Conservation (phyloP, 2,797 vertebrate genomes). For the Adrianichthys oophorus region DNA sequence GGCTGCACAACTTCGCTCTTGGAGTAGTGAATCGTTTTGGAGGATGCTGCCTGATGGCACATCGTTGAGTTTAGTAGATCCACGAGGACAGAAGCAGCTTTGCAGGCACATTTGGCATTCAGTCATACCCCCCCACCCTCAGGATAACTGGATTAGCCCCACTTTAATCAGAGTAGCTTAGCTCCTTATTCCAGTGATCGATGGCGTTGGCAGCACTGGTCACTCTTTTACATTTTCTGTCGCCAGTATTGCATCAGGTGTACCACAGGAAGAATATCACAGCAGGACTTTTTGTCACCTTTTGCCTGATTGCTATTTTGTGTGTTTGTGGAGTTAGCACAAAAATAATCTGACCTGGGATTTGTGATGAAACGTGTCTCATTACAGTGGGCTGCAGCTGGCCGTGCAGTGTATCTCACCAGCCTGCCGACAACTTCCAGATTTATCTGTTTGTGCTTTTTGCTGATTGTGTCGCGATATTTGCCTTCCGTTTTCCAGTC, state of each 20-base stretch:
- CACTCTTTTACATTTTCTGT: conserved; percentile 29
- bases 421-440: conserved; percentile 35
- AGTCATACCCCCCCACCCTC: conserved; percentile 17
- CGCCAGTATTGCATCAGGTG: conserved; percentile 43
- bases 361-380: conserved; percentile 49
- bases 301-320: conserved; percentile 3
- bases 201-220: conserved; percentile 3
- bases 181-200: conserved; percentile 26
- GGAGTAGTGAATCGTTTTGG: conserved; percentile 15
- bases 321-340: conserved; percentile 37
- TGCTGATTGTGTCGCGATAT: conserved; percentile 44
- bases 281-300: conserved; percentile 29
- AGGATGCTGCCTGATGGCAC: conserved; percentile 24
- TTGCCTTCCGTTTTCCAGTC: conserved; percentile 21
- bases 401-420: conserved; percentile 21
- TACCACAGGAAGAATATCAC: conserved; percentile 23
- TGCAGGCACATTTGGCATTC: conserved; percentile 40
- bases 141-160: conserved; percentile 60
- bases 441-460: conserved; percentile 28
- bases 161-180: conserved; percentile 55
- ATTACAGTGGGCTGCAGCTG: conserved; percentile 42
- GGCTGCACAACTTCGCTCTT: conserved; percentile 14
- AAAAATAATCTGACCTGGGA: conserved; percentile 54
- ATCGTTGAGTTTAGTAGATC: conserved; percentile 44
- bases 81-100: conserved; percentile 43